Evolutionary conservation across 2,888 invertebrate genomes (phyloP).

Genomic region (Mellilla xanthometata): DNA sequence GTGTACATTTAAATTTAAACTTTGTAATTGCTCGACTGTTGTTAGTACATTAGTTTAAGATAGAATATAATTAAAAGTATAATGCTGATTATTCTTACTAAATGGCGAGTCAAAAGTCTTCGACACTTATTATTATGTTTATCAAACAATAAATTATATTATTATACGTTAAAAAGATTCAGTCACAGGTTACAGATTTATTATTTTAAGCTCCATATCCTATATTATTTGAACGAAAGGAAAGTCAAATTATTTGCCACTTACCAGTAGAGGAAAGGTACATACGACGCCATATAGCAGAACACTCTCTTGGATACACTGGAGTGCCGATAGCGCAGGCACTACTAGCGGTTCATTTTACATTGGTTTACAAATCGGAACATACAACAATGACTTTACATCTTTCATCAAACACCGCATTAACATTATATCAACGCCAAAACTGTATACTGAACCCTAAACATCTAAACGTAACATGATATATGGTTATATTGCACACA

Average conservation of each 20-base stretch:
- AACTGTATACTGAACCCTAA: constrained; percentile 51
- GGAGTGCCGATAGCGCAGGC: constrained; percentile 29
- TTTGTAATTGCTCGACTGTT: too few relatives aligned
- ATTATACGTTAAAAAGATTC: too few relatives aligned
- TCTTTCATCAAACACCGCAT: constrained; percentile 32
- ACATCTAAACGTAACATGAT: constrained; percentile 57
- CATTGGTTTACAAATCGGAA: constrained; percentile 12
- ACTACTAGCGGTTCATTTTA: constrained; percentile 26
- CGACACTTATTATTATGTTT: too few relatives aligned
- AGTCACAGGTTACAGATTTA: too few relatives aligned
- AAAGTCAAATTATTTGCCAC: constrained; percentile 16
- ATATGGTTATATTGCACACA: constrained; percentile 77
- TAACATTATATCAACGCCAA: constrained; percentile 44
- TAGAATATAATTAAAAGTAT: too few relatives aligned
- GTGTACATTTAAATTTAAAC: too few relatives aligned
- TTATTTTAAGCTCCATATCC: too few relatives aligned
- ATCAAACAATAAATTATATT: too few relatives aligned
- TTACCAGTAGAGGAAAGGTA: constrained; percentile 37
- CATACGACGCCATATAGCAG: constrained; percentile 15
- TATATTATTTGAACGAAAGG: too few relatives aligned
- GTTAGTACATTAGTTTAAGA: too few relatives aligned
- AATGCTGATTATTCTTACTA: too few relatives aligned
- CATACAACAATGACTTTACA: constrained; percentile 24
- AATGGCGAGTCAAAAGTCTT: too few relatives aligned
- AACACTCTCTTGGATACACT: constrained; percentile 27